Evolutionary conservation across 2,888 invertebrate species (phyloP).

Genomic region (Sarcophaga variegata): DNA sequence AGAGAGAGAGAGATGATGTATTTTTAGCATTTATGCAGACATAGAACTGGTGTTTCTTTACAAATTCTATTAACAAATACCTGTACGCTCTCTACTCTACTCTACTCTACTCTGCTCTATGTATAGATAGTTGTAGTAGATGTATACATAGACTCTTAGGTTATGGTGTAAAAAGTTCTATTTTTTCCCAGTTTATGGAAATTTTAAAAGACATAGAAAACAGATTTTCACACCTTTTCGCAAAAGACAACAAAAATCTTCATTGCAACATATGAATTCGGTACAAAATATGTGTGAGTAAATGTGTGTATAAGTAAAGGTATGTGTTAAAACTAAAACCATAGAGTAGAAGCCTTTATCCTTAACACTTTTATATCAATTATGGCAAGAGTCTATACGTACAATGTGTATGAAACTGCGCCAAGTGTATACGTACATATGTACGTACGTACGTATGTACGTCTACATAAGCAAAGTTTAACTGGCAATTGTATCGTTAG

Average conservation of each 20-base stretch:
- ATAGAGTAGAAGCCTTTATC: background rate
- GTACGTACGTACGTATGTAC: background rate
- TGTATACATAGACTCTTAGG: background rate
- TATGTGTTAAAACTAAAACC: no score
- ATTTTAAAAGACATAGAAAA: conserved; percentile 3
- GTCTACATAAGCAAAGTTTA: background rate
- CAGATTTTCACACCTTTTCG: conserved; percentile 45
- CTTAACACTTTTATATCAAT: no score
- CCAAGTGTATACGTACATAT: background rate
- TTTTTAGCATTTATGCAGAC: conserved; percentile 53
- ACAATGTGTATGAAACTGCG: no score
- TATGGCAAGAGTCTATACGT: no score
- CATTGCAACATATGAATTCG: background rate
- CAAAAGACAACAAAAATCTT: conserved; percentile 13
- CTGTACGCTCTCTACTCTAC: background rate
- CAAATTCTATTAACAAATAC: conserved; percentile 16
- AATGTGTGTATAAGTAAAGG: no score
- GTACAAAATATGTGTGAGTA: background rate
- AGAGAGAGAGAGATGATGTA: conserved; percentile 18
- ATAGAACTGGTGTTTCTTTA: background rate
- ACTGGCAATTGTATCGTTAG: conserved; percentile 12
- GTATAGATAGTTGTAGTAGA: background rate
- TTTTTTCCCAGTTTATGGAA: background rate
- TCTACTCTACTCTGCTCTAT: no score
- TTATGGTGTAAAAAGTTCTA: background rate